A percentile compares a stretch with the other conserved stretches of the same genome.
phyloP scores from a whole-genome alignment of 2,888 invertebrate genomes.

The Noctua janthina region DNA sequence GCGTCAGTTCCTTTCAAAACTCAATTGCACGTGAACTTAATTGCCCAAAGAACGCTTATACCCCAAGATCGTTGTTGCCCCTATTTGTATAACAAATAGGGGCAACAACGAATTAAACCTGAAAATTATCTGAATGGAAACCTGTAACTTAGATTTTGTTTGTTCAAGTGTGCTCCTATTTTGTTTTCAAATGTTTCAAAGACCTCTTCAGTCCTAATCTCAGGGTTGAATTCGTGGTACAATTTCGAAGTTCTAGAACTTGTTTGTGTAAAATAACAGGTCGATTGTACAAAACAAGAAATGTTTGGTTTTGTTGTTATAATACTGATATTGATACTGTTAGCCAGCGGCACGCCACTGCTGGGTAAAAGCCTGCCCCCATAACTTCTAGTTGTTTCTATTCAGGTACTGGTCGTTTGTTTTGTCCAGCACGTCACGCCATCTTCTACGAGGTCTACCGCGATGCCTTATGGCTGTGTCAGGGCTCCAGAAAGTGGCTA shows the following conservation, averaged over 20 bases:
- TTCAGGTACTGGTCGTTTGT: too few species aligned
- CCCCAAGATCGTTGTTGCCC: conserved; percentile 22
- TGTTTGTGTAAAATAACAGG: neutral
- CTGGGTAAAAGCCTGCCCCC: too few species aligned
- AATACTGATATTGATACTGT: too few species aligned
- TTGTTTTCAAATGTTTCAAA: conserved; percentile 5
- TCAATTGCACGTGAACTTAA: conserved; percentile 35
- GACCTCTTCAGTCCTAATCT: neutral
- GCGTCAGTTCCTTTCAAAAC: conserved; percentile 7
- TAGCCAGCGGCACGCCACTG: too few species aligned
- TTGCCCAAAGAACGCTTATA: conserved; percentile 28
- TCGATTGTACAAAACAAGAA: neutral
- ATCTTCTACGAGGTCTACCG: too few species aligned
- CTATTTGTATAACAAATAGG: conserved; percentile 35
- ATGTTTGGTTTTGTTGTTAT: neutral
- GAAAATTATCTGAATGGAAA: conserved; percentile 32
- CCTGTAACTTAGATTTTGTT: conserved; percentile 23
- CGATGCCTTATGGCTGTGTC: too few species aligned
- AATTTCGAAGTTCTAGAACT: conserved; percentile 1
- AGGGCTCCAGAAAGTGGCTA: too few species aligned
- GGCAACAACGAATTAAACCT: too few species aligned
- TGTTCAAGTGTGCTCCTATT: conserved; percentile 13
- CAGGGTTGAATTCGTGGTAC: neutral
- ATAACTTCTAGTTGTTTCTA: too few species aligned
- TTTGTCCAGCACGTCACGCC: too few species aligned